Evolutionary conservation across 92 coral and sea anemone species (phyloP).

Genomic region (Epizoanthus scotinus): DNA sequence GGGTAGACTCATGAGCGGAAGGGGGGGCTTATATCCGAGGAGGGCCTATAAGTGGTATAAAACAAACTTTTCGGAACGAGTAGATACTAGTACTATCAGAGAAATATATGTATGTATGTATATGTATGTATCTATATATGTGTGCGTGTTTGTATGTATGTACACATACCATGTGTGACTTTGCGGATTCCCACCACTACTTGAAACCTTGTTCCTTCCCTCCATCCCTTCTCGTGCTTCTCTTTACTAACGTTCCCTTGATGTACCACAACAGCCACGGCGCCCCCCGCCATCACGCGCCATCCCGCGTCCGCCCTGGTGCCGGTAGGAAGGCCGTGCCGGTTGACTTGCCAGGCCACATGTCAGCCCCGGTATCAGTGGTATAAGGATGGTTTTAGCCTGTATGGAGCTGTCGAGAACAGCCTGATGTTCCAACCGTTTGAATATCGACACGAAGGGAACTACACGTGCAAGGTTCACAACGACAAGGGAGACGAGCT

Average conservation of each 20-base stretch:
- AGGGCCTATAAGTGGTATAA: too few species aligned
- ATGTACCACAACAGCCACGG: slow-evolving; percentile 43
- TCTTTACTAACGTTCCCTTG: too few species aligned
- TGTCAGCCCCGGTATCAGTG: slow-evolving; percentile 76
- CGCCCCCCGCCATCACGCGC: slow-evolving; percentile 63
- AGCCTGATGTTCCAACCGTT: slow-evolving; percentile 63
- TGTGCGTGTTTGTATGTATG: too few species aligned
- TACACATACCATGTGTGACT: too few species aligned
- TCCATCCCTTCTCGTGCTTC: background rate
- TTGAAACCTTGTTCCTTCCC: background rate
- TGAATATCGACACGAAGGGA: slow-evolving; percentile 80
- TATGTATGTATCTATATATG: too few species aligned
- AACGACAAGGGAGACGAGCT: slow-evolving; percentile 87
- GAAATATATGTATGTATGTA: too few species aligned
- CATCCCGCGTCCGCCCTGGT: slow-evolving; percentile 83
- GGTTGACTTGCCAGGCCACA: slow-evolving; percentile 52
- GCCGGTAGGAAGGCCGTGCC: slow-evolving; percentile 62
- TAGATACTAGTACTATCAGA: too few species aligned
- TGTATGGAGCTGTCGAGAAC: slow-evolving; percentile 48
- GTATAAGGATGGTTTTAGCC: slow-evolving; percentile 77
- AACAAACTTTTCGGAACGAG: too few species aligned
- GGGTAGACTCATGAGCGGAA: too few species aligned
- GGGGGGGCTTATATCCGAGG: too few species aligned
- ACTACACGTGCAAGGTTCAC: slow-evolving; percentile 75
- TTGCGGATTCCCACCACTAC: background rate